Evolutionary conservation across 2,113 vertebrate genomes (phyloP).

Genomic region (Psettodes erumei): DNA sequence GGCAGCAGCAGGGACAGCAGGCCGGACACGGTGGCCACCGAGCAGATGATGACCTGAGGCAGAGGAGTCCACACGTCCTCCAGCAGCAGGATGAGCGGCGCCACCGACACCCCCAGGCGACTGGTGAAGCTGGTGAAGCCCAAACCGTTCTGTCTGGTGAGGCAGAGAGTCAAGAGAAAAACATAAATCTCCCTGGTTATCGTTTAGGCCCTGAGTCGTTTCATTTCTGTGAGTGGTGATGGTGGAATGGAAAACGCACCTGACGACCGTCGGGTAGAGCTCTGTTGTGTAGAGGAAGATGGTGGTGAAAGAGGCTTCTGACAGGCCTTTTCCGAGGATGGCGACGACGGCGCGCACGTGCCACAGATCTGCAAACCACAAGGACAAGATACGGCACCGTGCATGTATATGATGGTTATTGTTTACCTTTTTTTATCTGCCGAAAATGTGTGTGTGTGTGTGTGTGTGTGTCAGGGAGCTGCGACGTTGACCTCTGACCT

Average conservation of each 20-base stretch:
- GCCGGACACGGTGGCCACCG: conserved; percentile 72
- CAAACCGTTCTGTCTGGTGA: conserved; percentile 84
- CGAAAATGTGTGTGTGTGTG: neutral
- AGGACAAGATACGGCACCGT: neutral
- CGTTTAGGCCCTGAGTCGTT: too few relatives aligned
- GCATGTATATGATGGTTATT: neutral
- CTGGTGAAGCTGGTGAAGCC: conserved; percentile 80
- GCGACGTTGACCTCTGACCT: conserved; percentile 59
- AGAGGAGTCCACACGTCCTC: conserved; percentile 82
- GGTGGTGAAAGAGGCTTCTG: conserved; percentile 87
- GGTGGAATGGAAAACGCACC: too few relatives aligned
- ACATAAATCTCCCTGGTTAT: too few relatives aligned
- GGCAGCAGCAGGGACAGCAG: conserved; percentile 80
- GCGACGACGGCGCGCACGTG: conserved; percentile 74
- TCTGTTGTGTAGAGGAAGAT: conserved; percentile 87
- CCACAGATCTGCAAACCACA: conserved; percentile 69
- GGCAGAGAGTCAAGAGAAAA: neutral
- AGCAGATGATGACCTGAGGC: conserved; percentile 80
- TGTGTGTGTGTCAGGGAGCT: too few relatives aligned
- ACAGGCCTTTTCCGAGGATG: conserved; percentile 84
- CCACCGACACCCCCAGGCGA: conserved; percentile 83
- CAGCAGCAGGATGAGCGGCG: conserved; percentile 83
- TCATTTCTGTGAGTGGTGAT: too few relatives aligned
- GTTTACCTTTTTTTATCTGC: neutral
- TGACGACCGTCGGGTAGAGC: conserved; percentile 88